Base-by-base conservation (phyloP, 2,888 invertebrate genomes). In the Drosophila infuscata region DNA sequence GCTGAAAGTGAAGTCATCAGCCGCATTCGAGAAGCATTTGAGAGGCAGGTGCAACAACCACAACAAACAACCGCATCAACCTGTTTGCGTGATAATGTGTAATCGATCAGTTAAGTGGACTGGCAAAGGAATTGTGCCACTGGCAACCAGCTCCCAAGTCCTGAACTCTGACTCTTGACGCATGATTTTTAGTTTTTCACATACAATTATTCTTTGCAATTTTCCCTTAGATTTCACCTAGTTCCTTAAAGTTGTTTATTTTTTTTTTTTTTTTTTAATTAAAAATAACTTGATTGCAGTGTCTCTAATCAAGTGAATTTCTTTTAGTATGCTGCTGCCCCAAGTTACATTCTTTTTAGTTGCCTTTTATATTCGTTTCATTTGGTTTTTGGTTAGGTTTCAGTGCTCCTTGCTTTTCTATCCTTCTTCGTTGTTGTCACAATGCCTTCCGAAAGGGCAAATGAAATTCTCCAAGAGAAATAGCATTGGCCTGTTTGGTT, bases 31-130 rank as follows among this genome's bases (percentile, higher is more conserved):
- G 57, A n/a, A 59, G 17, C 53, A 52, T 76, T 57, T 65, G 68
- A 68, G 57, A n/a, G 59, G 17, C 53, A 52, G 15, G 49, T 60
- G 49, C 51, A 43, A n/a, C 52, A 51, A 52, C 36, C 71, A 53
- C 56, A 56, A 48, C 32, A 51, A 17, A 12, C 43, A 62, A 62
- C 67, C 74, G 76, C 68, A 69, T 66, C 65, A 54, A 79, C 54
- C 57, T 70, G 65, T 64, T 70, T 60, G 75, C 64, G 72, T 56
- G 58, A 59, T 59, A 76, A 76, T 78, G 71, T 86, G 83, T 74
- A 86, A 88, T 88, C 86, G 84, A 88, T 88, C 83, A 81, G 80
- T 61, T 58, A 64, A 71, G 63, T 74, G 79, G 68, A 49, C 66
- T 68, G 66, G 46, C 60, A 53, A 38, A 49, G 49, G 41, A 46